phyloP scores from a whole-genome alignment of 2,888 invertebrate genomes.

The Lymantria dispar region DNA sequence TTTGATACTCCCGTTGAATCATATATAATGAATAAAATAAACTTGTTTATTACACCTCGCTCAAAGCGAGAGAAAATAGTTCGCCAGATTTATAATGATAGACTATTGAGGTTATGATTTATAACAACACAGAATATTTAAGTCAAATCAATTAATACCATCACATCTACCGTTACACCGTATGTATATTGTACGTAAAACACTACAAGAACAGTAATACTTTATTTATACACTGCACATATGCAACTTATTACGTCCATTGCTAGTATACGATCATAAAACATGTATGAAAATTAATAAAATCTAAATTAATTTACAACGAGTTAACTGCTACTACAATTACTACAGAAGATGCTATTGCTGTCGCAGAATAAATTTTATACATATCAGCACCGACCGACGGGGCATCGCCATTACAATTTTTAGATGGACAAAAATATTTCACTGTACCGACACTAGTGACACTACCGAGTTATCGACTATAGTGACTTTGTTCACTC shows the following conservation, averaged over 20 bases:
- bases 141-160: constrained; percentile 46
- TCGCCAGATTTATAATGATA: constrained; percentile 71
- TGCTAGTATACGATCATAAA: constrained; percentile 24
- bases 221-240: constrained; percentile 52
- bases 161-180: constrained; percentile 37
- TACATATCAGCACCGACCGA: constrained; percentile 41
- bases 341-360: constrained; percentile 8
- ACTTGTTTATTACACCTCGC: constrained; percentile 58
- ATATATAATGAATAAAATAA: constrained; percentile 72
- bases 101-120: constrained; percentile 71
- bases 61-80: constrained; percentile 56
- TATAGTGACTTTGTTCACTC: constrained; percentile 30
- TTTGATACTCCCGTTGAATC: constrained; percentile 82
- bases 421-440: background rate
- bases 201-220: constrained; percentile 31
- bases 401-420: constrained; percentile 48
- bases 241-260: constrained; percentile 51
- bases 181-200: constrained; percentile 32
- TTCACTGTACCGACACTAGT: background rate
- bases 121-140: constrained; percentile 63
- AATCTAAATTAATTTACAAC: constrained; percentile 5
- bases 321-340: constrained; percentile 4
- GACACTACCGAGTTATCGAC: background rate
- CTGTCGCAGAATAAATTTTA: constrained; percentile 28
- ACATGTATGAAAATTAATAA: background rate